Conservation (phyloP, 2,797 vertebrate genomes). For the Harpagifer antarcticus region DNA sequence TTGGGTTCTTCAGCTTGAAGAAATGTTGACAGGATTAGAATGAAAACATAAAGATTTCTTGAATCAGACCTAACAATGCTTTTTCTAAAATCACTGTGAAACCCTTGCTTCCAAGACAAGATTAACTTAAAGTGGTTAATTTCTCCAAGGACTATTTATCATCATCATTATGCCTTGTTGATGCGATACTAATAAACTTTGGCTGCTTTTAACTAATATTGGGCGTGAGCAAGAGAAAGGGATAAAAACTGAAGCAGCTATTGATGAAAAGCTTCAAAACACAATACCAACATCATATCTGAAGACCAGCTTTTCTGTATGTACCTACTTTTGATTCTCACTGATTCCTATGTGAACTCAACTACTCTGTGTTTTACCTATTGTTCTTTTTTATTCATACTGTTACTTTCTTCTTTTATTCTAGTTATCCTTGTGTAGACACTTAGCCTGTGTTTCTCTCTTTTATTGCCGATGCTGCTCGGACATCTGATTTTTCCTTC, state of each 20-base stretch:
- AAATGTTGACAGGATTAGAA: conserved; percentile 12
- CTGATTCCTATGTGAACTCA: too few relatives aligned
- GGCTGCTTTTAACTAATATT: background rate
- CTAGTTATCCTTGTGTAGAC: too few relatives aligned
- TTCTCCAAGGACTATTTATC: conserved; percentile 10
- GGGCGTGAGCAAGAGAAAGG: background rate
- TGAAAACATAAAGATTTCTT: conserved; percentile 6
- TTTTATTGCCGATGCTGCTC: too few relatives aligned
- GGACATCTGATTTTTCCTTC: too few relatives aligned
- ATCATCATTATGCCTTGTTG: background rate
- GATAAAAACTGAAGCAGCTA: background rate
- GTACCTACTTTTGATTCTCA: too few relatives aligned
- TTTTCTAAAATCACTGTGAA: background rate
- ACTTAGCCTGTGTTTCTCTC: too few relatives aligned
- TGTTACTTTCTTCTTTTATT: too few relatives aligned
- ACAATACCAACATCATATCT: background rate
- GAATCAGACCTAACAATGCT: background rate
- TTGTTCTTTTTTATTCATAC: too few relatives aligned
- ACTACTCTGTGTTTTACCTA: too few relatives aligned
- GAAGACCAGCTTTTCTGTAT: too few relatives aligned
- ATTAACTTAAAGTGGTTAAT: background rate
- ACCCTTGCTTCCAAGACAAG: background rate
- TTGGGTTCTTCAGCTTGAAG: conserved; percentile 28
- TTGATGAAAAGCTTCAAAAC: background rate
- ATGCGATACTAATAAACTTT: background rate